Percentiles rank a stretch among this genome's conserved stretches.
phyloP scores from a whole-genome alignment of 2,113 vertebrate genomes.

The Leuciscus idus region DNA sequence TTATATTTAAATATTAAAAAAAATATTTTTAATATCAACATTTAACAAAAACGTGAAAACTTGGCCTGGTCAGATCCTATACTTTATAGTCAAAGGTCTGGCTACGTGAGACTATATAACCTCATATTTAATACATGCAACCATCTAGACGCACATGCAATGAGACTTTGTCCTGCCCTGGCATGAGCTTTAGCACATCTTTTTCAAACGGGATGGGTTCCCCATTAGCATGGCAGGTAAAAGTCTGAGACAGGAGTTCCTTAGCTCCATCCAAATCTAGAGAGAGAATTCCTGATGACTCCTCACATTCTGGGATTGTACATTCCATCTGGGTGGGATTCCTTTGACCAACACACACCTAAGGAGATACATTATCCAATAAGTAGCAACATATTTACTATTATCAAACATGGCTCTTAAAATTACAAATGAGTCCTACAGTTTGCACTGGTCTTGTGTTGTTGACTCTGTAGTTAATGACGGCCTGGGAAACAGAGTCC shows the following conservation, averaged over 20 bases:
- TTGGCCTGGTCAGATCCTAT: background rate
- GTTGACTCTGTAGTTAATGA: slow-evolving; percentile 69
- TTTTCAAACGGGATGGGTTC: slow-evolving; percentile 72
- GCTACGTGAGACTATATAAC: background rate
- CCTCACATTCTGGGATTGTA: slow-evolving; percentile 74
- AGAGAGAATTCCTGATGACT: slow-evolving; percentile 80
- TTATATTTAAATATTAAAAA: background rate
- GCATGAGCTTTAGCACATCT: slow-evolving; percentile 76
- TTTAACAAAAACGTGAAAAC: background rate
- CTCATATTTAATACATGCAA: slow-evolving; percentile 4
- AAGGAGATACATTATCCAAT: slow-evolving; percentile 3
- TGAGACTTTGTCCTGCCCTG: slow-evolving; percentile 79
- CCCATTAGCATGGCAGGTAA: slow-evolving; percentile 81
- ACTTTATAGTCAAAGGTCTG: too few relatives aligned
- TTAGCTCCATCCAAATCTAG: slow-evolving; percentile 81
- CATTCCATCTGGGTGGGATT: slow-evolving; percentile 77
- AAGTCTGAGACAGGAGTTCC: slow-evolving; percentile 71
- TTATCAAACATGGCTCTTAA: background rate
- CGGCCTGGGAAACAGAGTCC: slow-evolving; percentile 75
- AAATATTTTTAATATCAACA: background rate
- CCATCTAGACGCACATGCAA: slow-evolving; percentile 76
- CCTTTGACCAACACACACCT: slow-evolving; percentile 75
- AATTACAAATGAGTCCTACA: slow-evolving; percentile 46
- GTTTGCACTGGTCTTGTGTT: slow-evolving; percentile 23
- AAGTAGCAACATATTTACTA: background rate